Evolutionary conservation across 2,113 vertebrate species (phyloP), one percentile per base, ranked within the genome.

Genomic region (Redunca redunca): DNA sequence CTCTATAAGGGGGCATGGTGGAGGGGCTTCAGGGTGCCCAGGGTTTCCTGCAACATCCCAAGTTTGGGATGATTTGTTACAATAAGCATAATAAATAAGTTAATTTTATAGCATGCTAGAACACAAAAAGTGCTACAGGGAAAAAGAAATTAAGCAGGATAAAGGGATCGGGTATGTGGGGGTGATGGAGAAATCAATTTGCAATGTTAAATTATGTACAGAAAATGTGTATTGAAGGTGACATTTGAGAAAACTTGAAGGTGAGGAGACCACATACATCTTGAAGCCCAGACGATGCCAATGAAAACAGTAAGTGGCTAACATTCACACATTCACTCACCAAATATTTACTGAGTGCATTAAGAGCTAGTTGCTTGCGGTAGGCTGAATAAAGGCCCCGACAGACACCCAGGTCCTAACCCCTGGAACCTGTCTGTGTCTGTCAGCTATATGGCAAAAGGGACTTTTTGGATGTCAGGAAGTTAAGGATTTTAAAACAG

Each of bases 321-420:
- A 40, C 43, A 11, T 33, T 46, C n/a, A 36, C 1, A 0, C 36
- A 14, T 43, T 67, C 80, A 43, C 36, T 43, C 46, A 16, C 5
- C 80, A 48, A 11, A 6, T 26, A 16, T 7, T n/a, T 26, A 33
- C 0, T 2, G 48, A 85, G 28, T 3, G 9, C 40, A 0, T 12
- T 11, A 81, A 36, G 58, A 87, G 77, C 48, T 40, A 13, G 43
- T 21, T 80, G 84, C 64, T 90, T 78, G 30, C 28, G 23, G 74
- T 19, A 12, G 28, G 12, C 57, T 74, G 36, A 86, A 19, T 16
- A 77, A 52, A 1, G 28, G 3, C 15, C 93, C 55, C 50, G 14
- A 74, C 60, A 90, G 55, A 57, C 30, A 60, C 5, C 50, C 36
- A 80, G 84, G 4, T 64, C 7, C 62, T 57, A 43, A 52, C 14